Evolutionary conservation across 2,888 invertebrate genomes (phyloP).

Genomic region (Dryococelus australis): DNA sequence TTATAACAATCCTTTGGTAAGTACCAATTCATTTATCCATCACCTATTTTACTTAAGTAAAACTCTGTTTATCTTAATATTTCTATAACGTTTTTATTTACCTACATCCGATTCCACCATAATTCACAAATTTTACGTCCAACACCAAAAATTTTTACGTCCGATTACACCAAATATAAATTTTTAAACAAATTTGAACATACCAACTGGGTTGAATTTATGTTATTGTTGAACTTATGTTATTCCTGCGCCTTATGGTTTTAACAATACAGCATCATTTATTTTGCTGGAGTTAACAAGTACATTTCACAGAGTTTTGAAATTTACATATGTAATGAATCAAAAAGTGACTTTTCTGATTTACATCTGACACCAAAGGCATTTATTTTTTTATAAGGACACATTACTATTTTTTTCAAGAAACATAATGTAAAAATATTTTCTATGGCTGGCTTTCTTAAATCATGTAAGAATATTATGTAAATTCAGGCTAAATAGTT

Average conservation of each 20-base stretch:
- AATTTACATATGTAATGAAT: background rate
- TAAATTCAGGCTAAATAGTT: background rate
- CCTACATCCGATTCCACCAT: background rate
- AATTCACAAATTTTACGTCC: background rate
- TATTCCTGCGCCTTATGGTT: background rate
- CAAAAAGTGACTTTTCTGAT: background rate
- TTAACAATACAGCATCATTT: too few relatives aligned
- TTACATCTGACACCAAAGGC: background rate
- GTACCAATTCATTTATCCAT: background rate
- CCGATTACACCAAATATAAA: background rate
- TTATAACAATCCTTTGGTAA: background rate
- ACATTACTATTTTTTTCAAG: background rate
- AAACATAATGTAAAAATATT: background rate
- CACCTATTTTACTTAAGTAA: background rate
- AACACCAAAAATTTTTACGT: background rate
- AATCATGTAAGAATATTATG: background rate
- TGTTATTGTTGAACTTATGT: too few relatives aligned
- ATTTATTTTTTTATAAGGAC: background rate
- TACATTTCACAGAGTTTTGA: conserved; percentile 2
- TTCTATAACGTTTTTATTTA: background rate
- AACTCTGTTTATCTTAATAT: background rate
- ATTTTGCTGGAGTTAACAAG: too few relatives aligned
- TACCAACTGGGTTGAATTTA: background rate
- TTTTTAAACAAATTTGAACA: background rate
- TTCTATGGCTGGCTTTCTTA: background rate